phyloP scores from a whole-genome alignment of 2,888 invertebrate species.

The Apamea epomidion region DNA sequence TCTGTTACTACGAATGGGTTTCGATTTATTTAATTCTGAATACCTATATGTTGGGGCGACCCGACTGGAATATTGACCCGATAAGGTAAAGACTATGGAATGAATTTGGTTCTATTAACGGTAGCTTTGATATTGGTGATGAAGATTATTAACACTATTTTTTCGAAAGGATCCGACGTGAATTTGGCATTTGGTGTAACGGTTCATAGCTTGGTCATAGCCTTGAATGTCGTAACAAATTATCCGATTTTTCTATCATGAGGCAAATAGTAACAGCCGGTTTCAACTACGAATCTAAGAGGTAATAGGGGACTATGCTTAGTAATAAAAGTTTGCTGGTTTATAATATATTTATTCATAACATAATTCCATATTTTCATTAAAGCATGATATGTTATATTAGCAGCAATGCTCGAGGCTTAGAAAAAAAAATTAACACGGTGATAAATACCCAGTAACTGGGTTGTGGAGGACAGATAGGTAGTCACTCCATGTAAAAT shows the following conservation, averaged over 20 bases:
- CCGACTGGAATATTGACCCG: conserved; percentile 51
- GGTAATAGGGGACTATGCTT: not conserved
- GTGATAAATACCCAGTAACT: too few species aligned
- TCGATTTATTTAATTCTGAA: conserved; percentile 67
- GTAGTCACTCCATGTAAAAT: too few species aligned
- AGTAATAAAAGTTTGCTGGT: too few species aligned
- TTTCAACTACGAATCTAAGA: not conserved
- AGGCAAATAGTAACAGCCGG: not conserved
- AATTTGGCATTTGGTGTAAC: not conserved
- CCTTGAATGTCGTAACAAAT: not conserved
- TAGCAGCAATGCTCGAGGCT: not conserved
- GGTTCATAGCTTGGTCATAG: not conserved
- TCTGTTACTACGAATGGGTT: conserved; percentile 61
- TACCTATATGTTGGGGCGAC: conserved; percentile 60
- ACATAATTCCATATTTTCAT: not conserved
- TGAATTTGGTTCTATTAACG: conserved; percentile 16
- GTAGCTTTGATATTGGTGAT: not conserved
- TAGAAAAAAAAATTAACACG: not conserved
- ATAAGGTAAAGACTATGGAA: conserved; percentile 28
- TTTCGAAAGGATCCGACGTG: not conserved
- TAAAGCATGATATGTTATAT: not conserved
- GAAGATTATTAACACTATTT: not conserved
- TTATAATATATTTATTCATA: too few species aligned
- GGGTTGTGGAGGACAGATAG: too few species aligned
- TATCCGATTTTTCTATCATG: not conserved